Conservation (phyloP, 2,797 vertebrate species). For the Paramormyrops hopkinsi region DNA sequence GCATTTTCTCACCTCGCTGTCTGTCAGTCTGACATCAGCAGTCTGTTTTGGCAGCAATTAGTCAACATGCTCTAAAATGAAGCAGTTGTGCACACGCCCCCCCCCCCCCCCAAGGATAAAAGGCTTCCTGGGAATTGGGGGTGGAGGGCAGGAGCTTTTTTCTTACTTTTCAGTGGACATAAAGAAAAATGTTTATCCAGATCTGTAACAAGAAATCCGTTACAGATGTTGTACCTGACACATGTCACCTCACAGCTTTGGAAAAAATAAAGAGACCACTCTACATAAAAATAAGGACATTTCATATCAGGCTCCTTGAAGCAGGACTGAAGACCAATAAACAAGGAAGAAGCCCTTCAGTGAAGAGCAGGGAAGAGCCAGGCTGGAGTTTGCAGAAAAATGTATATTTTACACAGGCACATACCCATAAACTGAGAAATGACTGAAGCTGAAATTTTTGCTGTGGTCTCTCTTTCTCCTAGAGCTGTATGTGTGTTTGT, state of each 20-base stretch:
- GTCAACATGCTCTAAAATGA: neutral
- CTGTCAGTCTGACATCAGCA: neutral
- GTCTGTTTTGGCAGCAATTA: neutral
- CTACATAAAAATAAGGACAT: neutral
- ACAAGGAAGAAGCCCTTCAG: neutral
- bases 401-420: neutral
- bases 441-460: neutral
- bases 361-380: neutral
- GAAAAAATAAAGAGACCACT: neutral
- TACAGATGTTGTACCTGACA: neutral
- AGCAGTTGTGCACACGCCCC: neutral
- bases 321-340: neutral
- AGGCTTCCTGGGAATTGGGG: neutral
- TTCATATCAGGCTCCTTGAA: neutral
- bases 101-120: neutral
- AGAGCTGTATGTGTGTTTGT: neutral
- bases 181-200: neutral
- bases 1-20: neutral
- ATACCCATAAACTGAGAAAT: neutral
- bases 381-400: neutral
- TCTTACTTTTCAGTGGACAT: neutral
- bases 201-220: neutral
- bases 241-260: neutral
- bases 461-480: neutral
- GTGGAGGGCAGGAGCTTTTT: neutral